phyloP scores from a whole-genome alignment of 2,113 vertebrate genomes.

The Gambusia holbrooki region DNA sequence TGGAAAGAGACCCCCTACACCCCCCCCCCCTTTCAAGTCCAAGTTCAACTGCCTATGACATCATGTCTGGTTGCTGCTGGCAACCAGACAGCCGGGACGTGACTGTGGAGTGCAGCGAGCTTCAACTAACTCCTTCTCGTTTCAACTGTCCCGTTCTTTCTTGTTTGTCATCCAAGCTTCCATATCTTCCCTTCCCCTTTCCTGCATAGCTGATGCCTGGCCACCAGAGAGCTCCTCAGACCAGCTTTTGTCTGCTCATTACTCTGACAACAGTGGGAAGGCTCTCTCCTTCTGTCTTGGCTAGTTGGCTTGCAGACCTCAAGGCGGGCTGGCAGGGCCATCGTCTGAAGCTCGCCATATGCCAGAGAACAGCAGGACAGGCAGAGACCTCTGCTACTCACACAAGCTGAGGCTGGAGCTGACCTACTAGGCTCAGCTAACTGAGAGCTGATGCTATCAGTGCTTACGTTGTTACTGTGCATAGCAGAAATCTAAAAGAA shows the following conservation, averaged over 20 bases:
- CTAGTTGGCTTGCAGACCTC: slow-evolving; percentile 59
- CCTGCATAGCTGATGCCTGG: slow-evolving; percentile 55
- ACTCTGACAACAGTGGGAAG: slow-evolving; percentile 35
- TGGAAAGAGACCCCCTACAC: slow-evolving; percentile 77
- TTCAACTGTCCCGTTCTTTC: slow-evolving; percentile 54
- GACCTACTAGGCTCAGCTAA: slow-evolving; percentile 71
- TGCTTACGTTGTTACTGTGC: neutral
- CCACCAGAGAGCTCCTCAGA: slow-evolving; percentile 82
- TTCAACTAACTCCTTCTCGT: slow-evolving; percentile 67
- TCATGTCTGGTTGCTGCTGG: slow-evolving; percentile 89
- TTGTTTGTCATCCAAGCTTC: slow-evolving; percentile 42
- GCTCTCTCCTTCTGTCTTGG: slow-evolving; percentile 58
- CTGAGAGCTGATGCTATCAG: slow-evolving; percentile 32
- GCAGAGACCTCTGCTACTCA: slow-evolving; percentile 64
- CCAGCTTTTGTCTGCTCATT: slow-evolving; percentile 58
- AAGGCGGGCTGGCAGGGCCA: slow-evolving; percentile 66
- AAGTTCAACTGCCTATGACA: slow-evolving; percentile 90
- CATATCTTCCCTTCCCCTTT: slow-evolving; percentile 21
- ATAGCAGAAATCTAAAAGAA: slow-evolving; percentile 19
- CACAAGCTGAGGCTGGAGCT: slow-evolving; percentile 60
- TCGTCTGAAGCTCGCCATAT: slow-evolving; percentile 71
- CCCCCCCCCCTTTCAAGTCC: slow-evolving; percentile 80
- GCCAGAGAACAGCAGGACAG: slow-evolving; percentile 75
- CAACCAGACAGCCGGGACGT: slow-evolving; percentile 90
- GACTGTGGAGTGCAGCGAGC: slow-evolving; percentile 83